These are phyloP conservation scores for Centruroides sculpturatus DNA, from an alignment of 1,140 invertebrate genomes.

Conservation along the genomic window DNA sequence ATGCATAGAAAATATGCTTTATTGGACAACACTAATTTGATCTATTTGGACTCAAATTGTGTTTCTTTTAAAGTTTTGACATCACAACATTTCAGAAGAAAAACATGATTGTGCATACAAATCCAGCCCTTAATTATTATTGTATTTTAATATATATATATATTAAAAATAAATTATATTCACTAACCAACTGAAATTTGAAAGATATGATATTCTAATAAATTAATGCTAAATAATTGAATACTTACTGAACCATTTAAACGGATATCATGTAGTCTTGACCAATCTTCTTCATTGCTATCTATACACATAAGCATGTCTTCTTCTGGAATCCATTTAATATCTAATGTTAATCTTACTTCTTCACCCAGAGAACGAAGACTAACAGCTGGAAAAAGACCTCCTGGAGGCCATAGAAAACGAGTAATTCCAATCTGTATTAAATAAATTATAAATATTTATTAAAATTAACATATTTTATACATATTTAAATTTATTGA, in stretches of 20 bases:
- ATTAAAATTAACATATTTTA: no score
- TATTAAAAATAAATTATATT: background rate
- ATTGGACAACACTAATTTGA: no score
- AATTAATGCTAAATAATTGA: background rate
- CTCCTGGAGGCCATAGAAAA: constrained; percentile 23
- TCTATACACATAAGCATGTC: constrained; percentile 39
- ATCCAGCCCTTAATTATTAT: background rate
- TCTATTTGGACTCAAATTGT: no score
- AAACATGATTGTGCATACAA: no score
- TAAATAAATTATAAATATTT: background rate
- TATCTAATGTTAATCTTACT: constrained; percentile 27
- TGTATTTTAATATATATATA: no score
- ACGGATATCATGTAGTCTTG: constrained; percentile 36
- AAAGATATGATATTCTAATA: background rate
- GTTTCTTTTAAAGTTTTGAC: no score
- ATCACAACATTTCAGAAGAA: no score
- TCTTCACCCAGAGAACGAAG: constrained; percentile 33
- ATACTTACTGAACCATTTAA: constrained; percentile 35
- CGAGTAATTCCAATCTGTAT: constrained; percentile 26
- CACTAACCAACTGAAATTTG: background rate
- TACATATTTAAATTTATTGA: no score
- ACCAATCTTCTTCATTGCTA: constrained; percentile 40
- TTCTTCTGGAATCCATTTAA: constrained; percentile 30
- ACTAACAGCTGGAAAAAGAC: constrained; percentile 31
- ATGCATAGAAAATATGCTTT: no score